These are phyloP conservation scores for Lucifuga dentata DNA, from an alignment of 2,113 vertebrate genomes.

Conservation along the genomic window DNA sequence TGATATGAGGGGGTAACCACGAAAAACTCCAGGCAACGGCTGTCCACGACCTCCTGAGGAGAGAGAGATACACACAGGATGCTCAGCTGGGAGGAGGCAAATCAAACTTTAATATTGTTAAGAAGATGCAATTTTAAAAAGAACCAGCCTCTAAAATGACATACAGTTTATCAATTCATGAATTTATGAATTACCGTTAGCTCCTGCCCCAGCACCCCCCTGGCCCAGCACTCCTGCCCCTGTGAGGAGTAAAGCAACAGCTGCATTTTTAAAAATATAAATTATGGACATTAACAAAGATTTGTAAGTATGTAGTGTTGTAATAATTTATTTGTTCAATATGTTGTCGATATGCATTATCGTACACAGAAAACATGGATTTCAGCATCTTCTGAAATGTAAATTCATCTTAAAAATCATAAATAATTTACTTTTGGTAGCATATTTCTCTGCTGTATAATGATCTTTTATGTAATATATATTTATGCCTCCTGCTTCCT, in stretches of 20 bases:
- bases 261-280: slow-evolving; percentile 22
- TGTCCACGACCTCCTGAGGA: slow-evolving; percentile 70
- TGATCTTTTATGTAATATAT: too few relatives aligned
- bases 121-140: neutral
- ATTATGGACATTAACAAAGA: neutral
- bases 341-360: too few relatives aligned
- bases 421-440: too few relatives aligned
- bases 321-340: too few relatives aligned
- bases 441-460: too few relatives aligned
- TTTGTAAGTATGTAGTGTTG: neutral
- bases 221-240: slow-evolving; percentile 72
- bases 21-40: slow-evolving; percentile 75
- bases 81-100: too few relatives aligned
- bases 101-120: neutral
- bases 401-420: too few relatives aligned
- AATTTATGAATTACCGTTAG: slow-evolving; percentile 53
- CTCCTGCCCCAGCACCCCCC: slow-evolving; percentile 61
- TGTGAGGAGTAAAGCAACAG: slow-evolving; percentile 13
- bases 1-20: slow-evolving; percentile 78
- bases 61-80: slow-evolving; percentile 27
- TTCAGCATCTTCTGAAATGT: too few relatives aligned
- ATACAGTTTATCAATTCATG: slow-evolving; percentile 4
- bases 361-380: too few relatives aligned
- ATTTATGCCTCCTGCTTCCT: too few relatives aligned
- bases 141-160: neutral